Percentiles rank a stretch among this genome's conserved stretches.
These are phyloP conservation scores for Halictus rubicundus DNA, from an alignment of 1,140 invertebrate genomes.

Conservation along the genomic window DNA sequence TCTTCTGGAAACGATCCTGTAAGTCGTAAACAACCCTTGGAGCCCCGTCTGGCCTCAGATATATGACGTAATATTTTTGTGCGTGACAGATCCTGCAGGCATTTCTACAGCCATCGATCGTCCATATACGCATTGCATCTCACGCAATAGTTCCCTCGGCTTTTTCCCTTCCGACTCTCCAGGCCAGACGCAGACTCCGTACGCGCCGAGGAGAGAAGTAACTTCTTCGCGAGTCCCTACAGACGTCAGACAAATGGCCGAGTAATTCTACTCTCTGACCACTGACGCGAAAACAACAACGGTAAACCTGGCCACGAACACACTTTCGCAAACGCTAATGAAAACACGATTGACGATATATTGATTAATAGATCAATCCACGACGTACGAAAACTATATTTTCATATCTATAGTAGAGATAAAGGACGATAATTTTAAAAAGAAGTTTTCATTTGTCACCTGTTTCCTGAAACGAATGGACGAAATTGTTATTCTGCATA, in stretches of 20 bases:
- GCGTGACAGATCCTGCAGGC: constrained; percentile 68
- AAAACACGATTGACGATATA: too few relatives aligned
- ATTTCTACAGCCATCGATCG: constrained; percentile 66
- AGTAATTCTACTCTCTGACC: neutral
- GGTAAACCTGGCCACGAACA: neutral
- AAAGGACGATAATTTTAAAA: too few relatives aligned
- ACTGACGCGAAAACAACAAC: neutral
- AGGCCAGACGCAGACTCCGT: too few relatives aligned
- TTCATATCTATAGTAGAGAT: too few relatives aligned
- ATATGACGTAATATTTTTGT: constrained; percentile 73
- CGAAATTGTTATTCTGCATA: too few relatives aligned
- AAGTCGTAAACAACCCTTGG: constrained; percentile 69
- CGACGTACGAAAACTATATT: too few relatives aligned
- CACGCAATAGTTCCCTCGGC: constrained; percentile 53
- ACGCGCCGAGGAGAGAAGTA: too few relatives aligned
- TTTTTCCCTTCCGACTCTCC: constrained; percentile 11
- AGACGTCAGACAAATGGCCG: neutral
- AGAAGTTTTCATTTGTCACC: too few relatives aligned
- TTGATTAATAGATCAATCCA: too few relatives aligned
- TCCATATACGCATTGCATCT: constrained; percentile 57
- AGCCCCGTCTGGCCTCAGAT: constrained; percentile 67
- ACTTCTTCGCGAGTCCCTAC: neutral
- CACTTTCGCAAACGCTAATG: too few relatives aligned
- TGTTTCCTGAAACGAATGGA: too few relatives aligned
- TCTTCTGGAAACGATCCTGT: constrained; percentile 70